phyloP scores from a whole-genome alignment of 2,113 vertebrate genomes.

The Rhinoderma darwinii region DNA sequence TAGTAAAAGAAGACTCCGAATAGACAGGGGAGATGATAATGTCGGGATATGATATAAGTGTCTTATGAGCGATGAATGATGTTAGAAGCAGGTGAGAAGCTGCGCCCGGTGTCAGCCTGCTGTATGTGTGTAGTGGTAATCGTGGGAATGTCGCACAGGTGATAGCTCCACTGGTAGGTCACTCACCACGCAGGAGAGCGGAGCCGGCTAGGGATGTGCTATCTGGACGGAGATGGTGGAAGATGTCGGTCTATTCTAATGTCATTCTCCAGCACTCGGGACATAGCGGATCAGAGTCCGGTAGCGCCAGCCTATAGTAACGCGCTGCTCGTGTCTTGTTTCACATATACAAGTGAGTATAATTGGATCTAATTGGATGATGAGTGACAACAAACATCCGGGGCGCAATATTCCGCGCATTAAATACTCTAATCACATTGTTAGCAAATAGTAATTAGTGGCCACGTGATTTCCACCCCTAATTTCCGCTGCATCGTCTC shows the following conservation, averaged over 20 bases:
- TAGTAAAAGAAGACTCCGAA: too few species aligned
- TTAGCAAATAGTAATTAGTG: constrained; percentile 19
- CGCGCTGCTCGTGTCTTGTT: not conserved
- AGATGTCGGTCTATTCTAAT: not conserved
- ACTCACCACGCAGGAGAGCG: too few species aligned
- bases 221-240: not conserved
- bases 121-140: too few species aligned
- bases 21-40: too few species aligned
- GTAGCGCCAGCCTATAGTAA: not conserved
- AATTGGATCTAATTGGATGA: not conserved
- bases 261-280: not conserved
- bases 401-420: not conserved
- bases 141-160: too few species aligned
- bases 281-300: too few species aligned
- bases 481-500: not conserved
- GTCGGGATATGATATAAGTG: too few species aligned
- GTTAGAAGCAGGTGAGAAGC: too few species aligned
- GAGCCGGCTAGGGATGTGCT: too few species aligned
- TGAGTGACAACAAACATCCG: constrained; percentile 8
- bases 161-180: too few species aligned
- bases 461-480: not conserved
- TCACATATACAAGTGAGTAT: not conserved
- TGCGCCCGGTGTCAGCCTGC: too few species aligned
- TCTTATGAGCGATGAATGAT: too few species aligned
- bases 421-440: not conserved